A percentile compares a stretch with the other conserved stretches of the same genome.
Evolutionary conservation across 2,113 vertebrate genomes (phyloP).

Genomic region (Urocynchramus pylzowi): DNA sequence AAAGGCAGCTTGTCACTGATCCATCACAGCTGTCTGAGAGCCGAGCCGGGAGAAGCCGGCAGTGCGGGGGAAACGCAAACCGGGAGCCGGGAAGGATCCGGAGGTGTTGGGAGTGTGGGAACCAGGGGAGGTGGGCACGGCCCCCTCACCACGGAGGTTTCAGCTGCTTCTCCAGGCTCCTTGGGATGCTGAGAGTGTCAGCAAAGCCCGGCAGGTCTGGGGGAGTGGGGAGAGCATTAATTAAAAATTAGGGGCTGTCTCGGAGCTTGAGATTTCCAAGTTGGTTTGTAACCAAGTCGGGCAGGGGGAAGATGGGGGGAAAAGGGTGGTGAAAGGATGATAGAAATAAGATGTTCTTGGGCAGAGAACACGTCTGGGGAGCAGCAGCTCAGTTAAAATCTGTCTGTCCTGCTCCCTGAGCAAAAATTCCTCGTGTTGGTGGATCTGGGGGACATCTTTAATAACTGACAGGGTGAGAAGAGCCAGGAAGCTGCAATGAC

Average conservation of each 20-base stretch:
- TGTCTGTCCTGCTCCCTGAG: background rate
- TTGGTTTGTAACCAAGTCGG: background rate
- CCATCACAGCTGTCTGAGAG: conserved; percentile 57
- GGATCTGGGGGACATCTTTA: accelerated
- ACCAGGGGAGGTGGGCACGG: background rate
- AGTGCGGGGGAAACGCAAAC: background rate
- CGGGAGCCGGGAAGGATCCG: background rate
- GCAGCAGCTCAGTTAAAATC: background rate
- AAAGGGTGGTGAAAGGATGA: background rate
- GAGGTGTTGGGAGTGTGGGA: conserved; percentile 32
- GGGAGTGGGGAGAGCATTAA: background rate
- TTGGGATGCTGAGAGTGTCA: background rate
- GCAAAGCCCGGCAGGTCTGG: background rate
- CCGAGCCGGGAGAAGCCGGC: background rate
- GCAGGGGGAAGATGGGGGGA: background rate
- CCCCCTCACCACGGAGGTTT: accelerated
- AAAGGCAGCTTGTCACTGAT: conserved; percentile 61
- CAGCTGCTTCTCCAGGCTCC: background rate
- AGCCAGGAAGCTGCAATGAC: background rate
- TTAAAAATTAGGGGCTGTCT: background rate
- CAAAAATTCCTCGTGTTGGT: accelerated
- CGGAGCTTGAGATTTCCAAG: background rate
- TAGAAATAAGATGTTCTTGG: background rate
- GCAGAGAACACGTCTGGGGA: background rate
- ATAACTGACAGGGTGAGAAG: background rate